Evolutionary conservation across 2,888 invertebrate species (phyloP), one percentile per base, ranked within the genome.

Genomic region (Plemyria rubiginata): DNA sequence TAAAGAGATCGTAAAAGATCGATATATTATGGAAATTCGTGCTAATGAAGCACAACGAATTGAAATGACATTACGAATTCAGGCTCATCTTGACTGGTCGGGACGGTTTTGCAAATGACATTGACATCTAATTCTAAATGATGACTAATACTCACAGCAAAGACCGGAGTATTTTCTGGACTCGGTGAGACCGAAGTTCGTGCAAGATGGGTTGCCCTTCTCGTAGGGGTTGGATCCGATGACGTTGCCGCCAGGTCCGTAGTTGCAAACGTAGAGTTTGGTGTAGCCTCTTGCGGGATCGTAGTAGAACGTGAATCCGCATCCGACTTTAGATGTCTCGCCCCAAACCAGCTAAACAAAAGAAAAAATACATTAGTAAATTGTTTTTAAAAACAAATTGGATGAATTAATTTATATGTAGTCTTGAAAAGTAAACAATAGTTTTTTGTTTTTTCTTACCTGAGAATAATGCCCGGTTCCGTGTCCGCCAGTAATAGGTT

Each of bases 391-490:
- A 46, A 16, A 4, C 15, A 4, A 13, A 8, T 43, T 15, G 6
- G 15, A 43, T 43, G 13, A 13, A 7, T n/a, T 13, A 43, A 43
- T 15, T 43, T 2, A 8, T 5, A 6, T 43, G 6, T 15, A 5
- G 40, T 3, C 12, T 15, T 38, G 9, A 38, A 11, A 38, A 38
- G 36, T 38, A 9, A 11, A 2, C 11, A 11, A 38, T 3, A 11
- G 36, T 15, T 15, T 15, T 15, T 13, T 13, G 6, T 15, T 15
- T 13, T 15, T 74, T 54, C 58, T 79, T 83, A 96, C 96, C 95
- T 97, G 97, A 66, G 97, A 96, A 83, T 97, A 97, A 90, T 97
- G 97, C 60, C 96, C 97, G 15, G 96, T 96, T 74, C 94, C 94
- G 65, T 94, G 94, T 69, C 95, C 95, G 86, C 95, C 95, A 68